Conservation (phyloP, 2,113 vertebrate genomes). For the Poeciliopsis prolifica region DNA sequence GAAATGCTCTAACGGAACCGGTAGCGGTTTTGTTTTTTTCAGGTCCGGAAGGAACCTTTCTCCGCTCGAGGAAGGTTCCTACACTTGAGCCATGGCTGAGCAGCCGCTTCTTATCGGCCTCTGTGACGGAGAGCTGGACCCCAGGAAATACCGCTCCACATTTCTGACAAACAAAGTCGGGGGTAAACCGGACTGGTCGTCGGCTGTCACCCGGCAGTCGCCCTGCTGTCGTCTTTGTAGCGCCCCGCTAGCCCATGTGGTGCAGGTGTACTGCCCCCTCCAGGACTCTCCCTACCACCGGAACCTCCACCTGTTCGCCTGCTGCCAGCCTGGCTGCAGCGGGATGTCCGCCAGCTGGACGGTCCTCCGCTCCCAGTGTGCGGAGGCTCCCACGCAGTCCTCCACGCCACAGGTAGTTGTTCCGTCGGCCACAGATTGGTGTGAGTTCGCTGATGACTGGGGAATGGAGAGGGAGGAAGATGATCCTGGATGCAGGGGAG, state of each 20-base stretch:
- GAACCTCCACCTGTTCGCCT: constrained; percentile 67
- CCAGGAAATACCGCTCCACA: constrained; percentile 7
- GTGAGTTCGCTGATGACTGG: constrained; percentile 72
- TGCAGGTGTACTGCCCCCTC: constrained; percentile 71
- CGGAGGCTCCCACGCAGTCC: constrained; percentile 5
- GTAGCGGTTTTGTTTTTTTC: not conserved
- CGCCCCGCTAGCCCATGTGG: constrained; percentile 40
- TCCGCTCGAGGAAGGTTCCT: not conserved
- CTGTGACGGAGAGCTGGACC: constrained; percentile 65
- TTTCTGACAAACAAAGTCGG: constrained; percentile 75
- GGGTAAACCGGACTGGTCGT: constrained; percentile 55
- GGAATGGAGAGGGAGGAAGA: constrained; percentile 38
- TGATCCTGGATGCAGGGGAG: constrained; percentile 5
- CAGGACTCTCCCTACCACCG: constrained; percentile 57
- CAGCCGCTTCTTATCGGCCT: constrained; percentile 60
- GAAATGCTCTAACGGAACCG: not conserved
- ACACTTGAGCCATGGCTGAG: not conserved
- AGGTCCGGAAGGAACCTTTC: not conserved
- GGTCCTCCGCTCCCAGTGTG: constrained; percentile 62
- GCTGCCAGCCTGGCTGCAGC: constrained; percentile 34
- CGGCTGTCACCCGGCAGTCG: not conserved
- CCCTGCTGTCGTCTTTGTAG: constrained; percentile 52
- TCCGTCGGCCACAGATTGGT: constrained; percentile 62
- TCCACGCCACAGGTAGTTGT: constrained; percentile 4
- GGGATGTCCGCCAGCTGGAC: constrained; percentile 47